Evolutionary conservation across 2,113 vertebrate genomes (phyloP).

Genomic region (Syngnathus scovelli): DNA sequence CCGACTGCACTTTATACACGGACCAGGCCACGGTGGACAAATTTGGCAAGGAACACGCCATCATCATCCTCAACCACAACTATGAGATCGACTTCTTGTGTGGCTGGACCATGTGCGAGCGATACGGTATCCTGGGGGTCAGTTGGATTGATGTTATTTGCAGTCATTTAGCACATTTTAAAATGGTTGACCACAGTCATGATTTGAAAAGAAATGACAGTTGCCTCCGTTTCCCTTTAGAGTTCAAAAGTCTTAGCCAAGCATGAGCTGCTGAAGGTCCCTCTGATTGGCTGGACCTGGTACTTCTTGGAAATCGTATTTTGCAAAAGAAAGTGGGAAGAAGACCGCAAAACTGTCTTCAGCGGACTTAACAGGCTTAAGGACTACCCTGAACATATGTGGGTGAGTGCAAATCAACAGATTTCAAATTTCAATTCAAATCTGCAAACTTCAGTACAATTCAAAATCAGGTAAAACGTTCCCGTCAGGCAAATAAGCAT

Average conservation of each 20-base stretch:
- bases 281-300: slow-evolving; percentile 98
- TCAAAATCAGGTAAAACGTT: neutral
- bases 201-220: neutral
- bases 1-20: slow-evolving; percentile 90
- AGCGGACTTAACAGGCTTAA: slow-evolving; percentile 75
- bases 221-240: slow-evolving; percentile 54
- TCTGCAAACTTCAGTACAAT: too few relatives aligned
- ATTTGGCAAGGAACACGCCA: slow-evolving; percentile 90
- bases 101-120: slow-evolving; percentile 97
- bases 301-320: slow-evolving; percentile 99
- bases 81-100: slow-evolving; percentile 97
- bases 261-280: slow-evolving; percentile 89
- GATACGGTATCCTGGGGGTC: slow-evolving; percentile 91
- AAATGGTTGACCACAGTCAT: neutral
- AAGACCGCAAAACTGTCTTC: slow-evolving; percentile 86
- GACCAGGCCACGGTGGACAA: slow-evolving; percentile 81
- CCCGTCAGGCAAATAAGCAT: neutral
- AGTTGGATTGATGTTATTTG: slow-evolving; percentile 40
- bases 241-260: slow-evolving; percentile 98
- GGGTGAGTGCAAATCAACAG: slow-evolving; percentile 76
- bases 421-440: too few relatives aligned
- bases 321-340: slow-evolving; percentile 97
- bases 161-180: neutral
- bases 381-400: slow-evolving; percentile 95
- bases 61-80: slow-evolving; percentile 98